A percentile compares a stretch with the other conserved stretches of the same genome.
Conservation (phyloP, 2,888 invertebrate genomes). For the Hirudinaria manillensis region DNA sequence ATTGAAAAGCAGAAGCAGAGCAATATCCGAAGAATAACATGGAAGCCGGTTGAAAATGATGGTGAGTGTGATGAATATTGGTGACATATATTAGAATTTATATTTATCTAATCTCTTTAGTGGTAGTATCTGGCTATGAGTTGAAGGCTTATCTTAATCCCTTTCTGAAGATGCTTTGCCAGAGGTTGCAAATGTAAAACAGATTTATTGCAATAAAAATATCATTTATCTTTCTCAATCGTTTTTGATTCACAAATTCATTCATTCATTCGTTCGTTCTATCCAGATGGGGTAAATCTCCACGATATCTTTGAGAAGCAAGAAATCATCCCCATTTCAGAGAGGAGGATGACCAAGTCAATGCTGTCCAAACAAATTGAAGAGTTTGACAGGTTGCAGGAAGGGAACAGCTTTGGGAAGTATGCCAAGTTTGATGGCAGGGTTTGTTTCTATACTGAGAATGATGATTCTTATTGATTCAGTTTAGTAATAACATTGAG, state of each 20-base stretch:
- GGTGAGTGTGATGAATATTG: slow-evolving; percentile 26
- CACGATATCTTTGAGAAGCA: slow-evolving; percentile 57
- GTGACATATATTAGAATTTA: no score
- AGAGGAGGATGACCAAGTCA: slow-evolving; percentile 55
- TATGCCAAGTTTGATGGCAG: slow-evolving; percentile 88
- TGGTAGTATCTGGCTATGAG: no score
- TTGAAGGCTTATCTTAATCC: no score
- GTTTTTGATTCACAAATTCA: not conserved
- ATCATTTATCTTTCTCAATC: not conserved
- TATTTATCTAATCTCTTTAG: no score
- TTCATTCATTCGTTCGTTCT: not conserved
- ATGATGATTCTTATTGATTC: not conserved
- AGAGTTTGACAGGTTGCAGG: slow-evolving; percentile 67
- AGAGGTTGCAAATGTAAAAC: not conserved
- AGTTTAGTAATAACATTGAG: no score
- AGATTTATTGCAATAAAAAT: not conserved
- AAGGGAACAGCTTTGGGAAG: slow-evolving; percentile 78
- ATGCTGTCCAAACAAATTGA: slow-evolving; percentile 70
- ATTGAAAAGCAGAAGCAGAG: slow-evolving; percentile 66
- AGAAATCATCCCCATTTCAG: slow-evolving; percentile 9
- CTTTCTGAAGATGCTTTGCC: not conserved
- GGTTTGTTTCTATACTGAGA: slow-evolving; percentile 42
- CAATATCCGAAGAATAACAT: slow-evolving; percentile 51
- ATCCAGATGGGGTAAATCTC: not conserved
- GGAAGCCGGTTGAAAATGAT: slow-evolving; percentile 40